A percentile compares a stretch with the other conserved stretches of the same genome.
These are phyloP conservation scores for Uria lomvia DNA, from an alignment of 2,113 vertebrate species.

Conservation along the genomic window DNA sequence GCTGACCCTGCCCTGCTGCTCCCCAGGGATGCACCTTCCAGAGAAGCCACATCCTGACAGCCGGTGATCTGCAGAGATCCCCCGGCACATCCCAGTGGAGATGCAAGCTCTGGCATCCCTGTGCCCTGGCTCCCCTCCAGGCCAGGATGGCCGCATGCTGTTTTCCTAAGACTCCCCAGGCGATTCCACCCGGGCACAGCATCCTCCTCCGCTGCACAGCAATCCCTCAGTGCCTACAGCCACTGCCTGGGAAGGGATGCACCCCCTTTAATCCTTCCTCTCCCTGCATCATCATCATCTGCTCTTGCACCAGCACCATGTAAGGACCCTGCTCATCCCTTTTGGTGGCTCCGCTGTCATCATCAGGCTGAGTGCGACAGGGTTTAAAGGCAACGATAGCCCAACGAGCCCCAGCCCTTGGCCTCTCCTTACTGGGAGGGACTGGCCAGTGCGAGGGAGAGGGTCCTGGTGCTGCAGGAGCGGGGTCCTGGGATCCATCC, in stretches of 20 bases:
- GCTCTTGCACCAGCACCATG: background rate
- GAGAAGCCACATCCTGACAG: background rate
- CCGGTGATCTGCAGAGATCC: background rate
- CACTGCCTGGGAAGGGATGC: accelerated
- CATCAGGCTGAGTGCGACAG: accelerated
- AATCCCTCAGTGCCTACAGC: background rate
- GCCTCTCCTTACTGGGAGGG: background rate
- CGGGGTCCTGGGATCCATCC: background rate
- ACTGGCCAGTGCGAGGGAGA: background rate
- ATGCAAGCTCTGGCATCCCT: background rate
- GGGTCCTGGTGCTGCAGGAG: background rate
- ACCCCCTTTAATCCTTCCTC: background rate
- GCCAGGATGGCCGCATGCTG: accelerated
- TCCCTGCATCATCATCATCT: background rate
- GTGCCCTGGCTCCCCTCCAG: background rate
- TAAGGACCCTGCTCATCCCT: background rate
- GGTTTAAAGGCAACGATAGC: background rate
- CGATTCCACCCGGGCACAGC: background rate
- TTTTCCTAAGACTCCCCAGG: background rate
- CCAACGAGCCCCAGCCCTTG: background rate
- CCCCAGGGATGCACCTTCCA: background rate
- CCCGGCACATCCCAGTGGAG: background rate
- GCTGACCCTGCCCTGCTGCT: background rate
- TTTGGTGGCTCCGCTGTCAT: background rate
- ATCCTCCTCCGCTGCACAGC: background rate